Base-by-base conservation (phyloP, 2,113 vertebrate species). In the Psammodynastes pulverulentus region DNA sequence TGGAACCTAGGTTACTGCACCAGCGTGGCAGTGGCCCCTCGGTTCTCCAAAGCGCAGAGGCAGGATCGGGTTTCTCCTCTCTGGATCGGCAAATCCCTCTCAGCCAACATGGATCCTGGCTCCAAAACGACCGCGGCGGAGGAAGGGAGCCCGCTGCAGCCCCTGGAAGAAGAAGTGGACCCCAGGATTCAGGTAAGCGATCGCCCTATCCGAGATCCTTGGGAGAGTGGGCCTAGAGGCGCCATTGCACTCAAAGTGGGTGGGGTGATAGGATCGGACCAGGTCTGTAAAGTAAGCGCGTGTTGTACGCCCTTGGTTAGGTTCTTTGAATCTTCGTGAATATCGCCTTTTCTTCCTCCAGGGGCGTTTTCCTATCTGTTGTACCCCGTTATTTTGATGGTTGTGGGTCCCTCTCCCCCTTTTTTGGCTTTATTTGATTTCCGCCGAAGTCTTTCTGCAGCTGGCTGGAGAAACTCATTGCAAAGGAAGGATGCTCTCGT, bases 151-250 rank as follows among this genome's bases (percentile, higher is more conserved):
- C 92, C 96, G 92, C 94, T 96, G 84, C 96, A 96, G 88, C 95
- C 93, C 5, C 96, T 89, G 45, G 87, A 91, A 46, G 90, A 97
- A 93, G 98, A 99, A 96, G 98, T 99, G 96, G 99, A 99, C 51
- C 99, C 99, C 62, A 97, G 99, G 67, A 98, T 99, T 91, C 99
- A 99, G 98, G 99, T 99, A 94, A 89, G 95, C 29, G 15, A 29
- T 12, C 2, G 34, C 48, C 3, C 86, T 9, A 58, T 8, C 43
- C 49, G 49, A 26, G n/a, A 48, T n/a, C 1, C 29, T 86, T 9
- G 2, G 43, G 8, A 19, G 89, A 56, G 39, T 24, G 46, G 52
- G 21, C n/a, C 4, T 45, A n/a, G 3, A 9, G 79, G 39, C 72
- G 24, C 34, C 15, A 39, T 52, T 49, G 53, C 53, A 62, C 17